These are phyloP conservation scores for Sebastes matsubarae DNA, from an alignment of 2,797 vertebrate genomes.

Conservation along the genomic window DNA sequence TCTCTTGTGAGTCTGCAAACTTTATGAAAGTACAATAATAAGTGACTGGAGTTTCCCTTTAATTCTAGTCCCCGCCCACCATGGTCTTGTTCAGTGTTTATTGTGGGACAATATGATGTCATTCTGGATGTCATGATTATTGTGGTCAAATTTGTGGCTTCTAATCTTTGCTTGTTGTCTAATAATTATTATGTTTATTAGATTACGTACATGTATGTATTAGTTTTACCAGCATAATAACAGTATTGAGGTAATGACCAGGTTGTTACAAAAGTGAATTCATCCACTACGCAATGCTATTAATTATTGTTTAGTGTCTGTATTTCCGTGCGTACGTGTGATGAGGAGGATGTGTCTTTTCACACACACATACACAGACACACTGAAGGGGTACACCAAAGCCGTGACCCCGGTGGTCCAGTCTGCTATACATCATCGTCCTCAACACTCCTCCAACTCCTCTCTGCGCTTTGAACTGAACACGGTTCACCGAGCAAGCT, in stretches of 20 bases:
- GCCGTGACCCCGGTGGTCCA: conserved; percentile 76
- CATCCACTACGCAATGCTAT: conserved; percentile 12
- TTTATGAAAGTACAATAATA: neutral
- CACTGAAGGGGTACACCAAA: conserved; percentile 48
- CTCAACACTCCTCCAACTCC: conserved; percentile 69
- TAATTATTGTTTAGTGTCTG: conserved; percentile 42
- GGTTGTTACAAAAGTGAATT: conserved; percentile 29
- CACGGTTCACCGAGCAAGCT: conserved; percentile 75
- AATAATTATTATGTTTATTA: conserved; percentile 13
- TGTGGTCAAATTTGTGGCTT: neutral
- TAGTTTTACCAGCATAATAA: conserved; percentile 23
- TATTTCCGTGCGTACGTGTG: neutral
- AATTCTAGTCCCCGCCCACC: neutral
- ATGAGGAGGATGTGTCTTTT: neutral
- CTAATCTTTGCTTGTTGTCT: conserved; percentile 18
- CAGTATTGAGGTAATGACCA: conserved; percentile 36
- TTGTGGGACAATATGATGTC: conserved; percentile 10
- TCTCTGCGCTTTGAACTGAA: conserved; percentile 79
- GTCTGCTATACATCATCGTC: conserved; percentile 78
- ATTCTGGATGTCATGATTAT: conserved; percentile 4
- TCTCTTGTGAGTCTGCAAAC: neutral
- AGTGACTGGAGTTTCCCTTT: neutral
- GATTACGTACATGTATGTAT: conserved; percentile 21
- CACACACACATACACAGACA: conserved; percentile 11
- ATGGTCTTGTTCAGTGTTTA: conserved; percentile 9